Evolutionary conservation across 2,888 invertebrate genomes (phyloP).

Genomic region (Agrochola lota): DNA sequence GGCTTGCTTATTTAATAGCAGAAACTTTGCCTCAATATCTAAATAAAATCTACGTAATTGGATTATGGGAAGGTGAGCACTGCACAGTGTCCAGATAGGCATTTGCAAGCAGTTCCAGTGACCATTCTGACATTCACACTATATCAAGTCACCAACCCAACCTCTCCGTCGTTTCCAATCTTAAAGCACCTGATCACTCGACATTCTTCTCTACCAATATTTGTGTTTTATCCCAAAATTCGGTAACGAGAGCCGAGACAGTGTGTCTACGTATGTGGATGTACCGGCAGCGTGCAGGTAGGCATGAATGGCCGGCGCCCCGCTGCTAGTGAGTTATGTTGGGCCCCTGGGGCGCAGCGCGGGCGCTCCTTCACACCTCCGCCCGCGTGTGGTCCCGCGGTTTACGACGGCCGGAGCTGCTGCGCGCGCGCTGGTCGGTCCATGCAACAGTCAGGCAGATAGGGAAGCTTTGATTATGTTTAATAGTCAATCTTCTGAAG

Average conservation of each 20-base stretch:
- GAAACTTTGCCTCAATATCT: neutral
- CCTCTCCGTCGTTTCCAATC: neutral
- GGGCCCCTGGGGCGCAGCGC: slow-evolving; percentile 86
- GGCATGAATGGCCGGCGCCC: slow-evolving; percentile 89
- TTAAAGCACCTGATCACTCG: neutral
- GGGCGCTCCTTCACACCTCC: slow-evolving; percentile 89
- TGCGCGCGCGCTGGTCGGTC: slow-evolving; percentile 75
- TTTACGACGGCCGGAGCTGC: slow-evolving; percentile 86
- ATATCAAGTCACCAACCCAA: neutral
- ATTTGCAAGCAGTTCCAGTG: neutral
- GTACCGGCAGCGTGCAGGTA: slow-evolving; percentile 82
- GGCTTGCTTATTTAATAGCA: neutral
- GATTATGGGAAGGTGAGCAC: too few species aligned
- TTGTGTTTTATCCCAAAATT: slow-evolving; percentile 52
- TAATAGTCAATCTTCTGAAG: neutral
- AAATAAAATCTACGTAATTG: neutral
- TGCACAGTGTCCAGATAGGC: neutral
- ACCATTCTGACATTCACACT: too few species aligned
- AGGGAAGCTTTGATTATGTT: neutral
- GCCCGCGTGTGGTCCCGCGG: slow-evolving; percentile 90
- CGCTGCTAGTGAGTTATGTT: slow-evolving; percentile 89
- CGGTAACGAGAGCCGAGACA: slow-evolving; percentile 80
- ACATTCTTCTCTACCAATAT: slow-evolving; percentile 23
- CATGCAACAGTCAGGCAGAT: slow-evolving; percentile 68
- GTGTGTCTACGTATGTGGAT: slow-evolving; percentile 83